Conservation (phyloP, 2,888 invertebrate genomes). For the Pheosia tremula region DNA sequence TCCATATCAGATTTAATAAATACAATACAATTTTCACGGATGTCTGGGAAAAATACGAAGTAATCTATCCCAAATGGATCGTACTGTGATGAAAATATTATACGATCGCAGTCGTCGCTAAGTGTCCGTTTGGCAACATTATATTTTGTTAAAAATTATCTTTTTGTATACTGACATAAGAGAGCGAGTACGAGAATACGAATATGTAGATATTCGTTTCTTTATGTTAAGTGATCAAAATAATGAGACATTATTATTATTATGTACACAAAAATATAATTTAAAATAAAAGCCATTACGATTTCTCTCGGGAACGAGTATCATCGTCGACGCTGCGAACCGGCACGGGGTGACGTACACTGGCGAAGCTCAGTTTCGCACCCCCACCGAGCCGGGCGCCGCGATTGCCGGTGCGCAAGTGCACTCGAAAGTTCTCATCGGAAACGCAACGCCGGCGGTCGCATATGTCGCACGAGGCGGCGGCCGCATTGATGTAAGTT, state of each 20-base stretch:
- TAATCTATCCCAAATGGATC: background rate
- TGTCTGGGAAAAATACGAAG: background rate
- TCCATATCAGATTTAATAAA: background rate
- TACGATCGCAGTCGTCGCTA: background rate
- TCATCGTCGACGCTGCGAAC: background rate
- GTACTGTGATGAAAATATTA: background rate
- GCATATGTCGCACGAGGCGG: background rate
- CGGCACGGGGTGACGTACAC: background rate
- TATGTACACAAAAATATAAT: background rate
- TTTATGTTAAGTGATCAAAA: slow-evolving; percentile 10
- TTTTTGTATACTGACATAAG: background rate
- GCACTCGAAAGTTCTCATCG: no score
- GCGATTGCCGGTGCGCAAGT: no score
- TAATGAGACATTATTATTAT: slow-evolving; percentile 20
- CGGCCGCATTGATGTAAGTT: background rate
- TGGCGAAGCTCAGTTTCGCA: background rate
- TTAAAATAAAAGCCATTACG: background rate
- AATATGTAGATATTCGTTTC: slow-evolving; percentile 25
- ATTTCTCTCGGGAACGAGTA: background rate
- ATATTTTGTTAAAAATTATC: slow-evolving; percentile 2
- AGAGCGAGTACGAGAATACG: slow-evolving; percentile 13
- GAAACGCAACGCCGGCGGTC: no score
- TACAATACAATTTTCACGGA: background rate
- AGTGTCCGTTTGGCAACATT: background rate
- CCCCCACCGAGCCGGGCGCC: no score